A percentile compares a stretch with the other conserved stretches of the same genome.
phyloP scores from a whole-genome alignment of 1,140 invertebrate genomes.

The Reticulitermes speratus region DNA sequence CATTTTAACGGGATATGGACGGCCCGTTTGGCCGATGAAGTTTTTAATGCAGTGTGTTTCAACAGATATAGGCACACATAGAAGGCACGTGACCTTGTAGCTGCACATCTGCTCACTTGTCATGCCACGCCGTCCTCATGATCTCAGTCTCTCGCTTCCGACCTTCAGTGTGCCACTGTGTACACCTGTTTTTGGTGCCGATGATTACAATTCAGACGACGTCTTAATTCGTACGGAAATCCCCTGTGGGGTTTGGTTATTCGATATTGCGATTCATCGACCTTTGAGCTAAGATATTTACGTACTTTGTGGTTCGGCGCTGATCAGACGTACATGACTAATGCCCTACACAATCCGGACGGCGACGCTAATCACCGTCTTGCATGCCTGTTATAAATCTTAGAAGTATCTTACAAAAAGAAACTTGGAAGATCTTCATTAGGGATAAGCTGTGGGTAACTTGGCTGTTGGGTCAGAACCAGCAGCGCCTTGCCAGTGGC shows the following conservation, averaged over 20 bases:
- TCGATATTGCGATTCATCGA: no score
- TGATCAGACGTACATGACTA: neutral
- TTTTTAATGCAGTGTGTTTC: no score
- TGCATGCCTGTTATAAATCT: constrained; percentile 1
- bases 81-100: no score
- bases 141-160: neutral
- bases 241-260: no score
- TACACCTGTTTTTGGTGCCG: neutral
- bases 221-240: neutral
- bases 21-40: no score
- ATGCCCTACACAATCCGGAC: neutral
- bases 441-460: neutral
- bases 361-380: neutral
- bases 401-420: neutral
- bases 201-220: neutral
- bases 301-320: neutral
- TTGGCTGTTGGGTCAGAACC: neutral
- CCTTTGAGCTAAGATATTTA: neutral
- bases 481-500: neutral
- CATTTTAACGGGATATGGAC: no score
- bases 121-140: neutral
- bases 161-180: neutral
- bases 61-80: no score
- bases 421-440: constrained; percentile 17
- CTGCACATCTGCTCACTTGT: neutral